These are phyloP conservation scores for Cichlasoma orientale DNA, from an alignment of 2,797 vertebrate species.

Conservation along the genomic window DNA sequence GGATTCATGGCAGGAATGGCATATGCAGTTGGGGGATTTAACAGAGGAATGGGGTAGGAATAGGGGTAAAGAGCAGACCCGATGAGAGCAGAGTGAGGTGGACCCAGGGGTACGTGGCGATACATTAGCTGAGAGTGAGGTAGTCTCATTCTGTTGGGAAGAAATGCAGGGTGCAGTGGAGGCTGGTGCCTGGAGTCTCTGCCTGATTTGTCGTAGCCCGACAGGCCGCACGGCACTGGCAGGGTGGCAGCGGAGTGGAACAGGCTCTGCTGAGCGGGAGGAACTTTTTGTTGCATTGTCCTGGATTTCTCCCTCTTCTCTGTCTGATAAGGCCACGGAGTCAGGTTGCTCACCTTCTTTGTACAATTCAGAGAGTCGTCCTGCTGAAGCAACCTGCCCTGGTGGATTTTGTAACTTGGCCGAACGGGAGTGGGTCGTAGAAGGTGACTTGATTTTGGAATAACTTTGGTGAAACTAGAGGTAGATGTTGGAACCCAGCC, in stretches of 20 bases:
- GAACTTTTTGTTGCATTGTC: conserved; percentile 46
- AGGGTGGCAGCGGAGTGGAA: conserved; percentile 54
- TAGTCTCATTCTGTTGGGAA: conserved; percentile 83
- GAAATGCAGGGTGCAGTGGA: conserved; percentile 71
- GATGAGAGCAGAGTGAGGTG: conserved; percentile 68
- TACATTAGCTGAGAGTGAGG: conserved; percentile 76
- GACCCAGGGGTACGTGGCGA: conserved; percentile 69
- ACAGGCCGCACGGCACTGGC: conserved; percentile 46
- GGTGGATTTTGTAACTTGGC: conserved; percentile 52
- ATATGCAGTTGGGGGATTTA: conserved; percentile 77
- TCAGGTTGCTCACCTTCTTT: conserved; percentile 67
- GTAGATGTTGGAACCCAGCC: conserved; percentile 79
- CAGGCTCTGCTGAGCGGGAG: conserved; percentile 66
- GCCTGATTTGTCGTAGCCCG: conserved; percentile 58
- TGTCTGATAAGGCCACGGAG: conserved; percentile 65
- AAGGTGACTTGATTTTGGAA: conserved; percentile 71
- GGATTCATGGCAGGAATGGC: conserved; percentile 69
- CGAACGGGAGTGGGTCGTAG: conserved; percentile 69
- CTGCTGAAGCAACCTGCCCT: conserved; percentile 59
- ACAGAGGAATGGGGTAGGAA: conserved; percentile 72
- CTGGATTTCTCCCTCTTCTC: conserved; percentile 77
- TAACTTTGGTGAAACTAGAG: conserved; percentile 78
- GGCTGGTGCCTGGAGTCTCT: conserved; percentile 70
- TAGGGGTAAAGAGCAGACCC: conserved; percentile 77
- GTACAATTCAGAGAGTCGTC: conserved; percentile 52